Base-by-base conservation (phyloP, 2,113 vertebrate species). In the Sylvilagus bachmani region DNA sequence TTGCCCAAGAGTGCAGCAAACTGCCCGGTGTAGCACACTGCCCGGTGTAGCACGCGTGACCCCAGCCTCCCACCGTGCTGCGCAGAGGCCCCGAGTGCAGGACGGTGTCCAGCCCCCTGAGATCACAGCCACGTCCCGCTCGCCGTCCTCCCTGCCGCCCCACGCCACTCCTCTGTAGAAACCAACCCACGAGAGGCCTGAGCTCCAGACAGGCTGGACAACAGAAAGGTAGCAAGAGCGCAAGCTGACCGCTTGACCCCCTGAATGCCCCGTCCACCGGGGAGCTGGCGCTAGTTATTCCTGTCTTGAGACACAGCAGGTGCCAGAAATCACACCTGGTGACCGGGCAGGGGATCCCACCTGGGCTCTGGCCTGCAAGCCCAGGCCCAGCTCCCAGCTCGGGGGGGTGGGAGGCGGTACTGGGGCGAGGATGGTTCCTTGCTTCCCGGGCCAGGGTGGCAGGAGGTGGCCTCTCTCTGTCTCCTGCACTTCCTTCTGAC, bases 101-200 rank as follows among this genome's bases (percentile, higher is more conserved):
- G 77, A 44, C 27, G 1, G 66, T 2, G 0, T 44, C 19, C 5
- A 19, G 10, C 4, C 13, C 51, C 44, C 44, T 44, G 44, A 44
- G 29, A 44, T 44, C 44, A 44, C 44, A 44, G 44, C 44, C 44
- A 44, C 44, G 44, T 44, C 44, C 38, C 6, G 29, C 24, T 38
- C 10, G 4, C 27, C 25, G 38, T 27, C 75, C 80, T 69, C 31
- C 53, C 61, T 21, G 36, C 55, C 69, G 36, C 78, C 86, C 66
- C 62, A 27, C 55, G 5, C 29, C 2, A 24, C 92, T 58, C 17
- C 38, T 49, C 81, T 5, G 62, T 4, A 10, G 53, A n/a, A 62
- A 19, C 61, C 44, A 0, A 16, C 29, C n/a, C 10, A 4, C 22
- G 3, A 1, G 29, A 78, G 31, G 51, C 53, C 36, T 0, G 2